Conservation (phyloP, 2,797 vertebrate genomes). For the Arvicola amphibius region DNA sequence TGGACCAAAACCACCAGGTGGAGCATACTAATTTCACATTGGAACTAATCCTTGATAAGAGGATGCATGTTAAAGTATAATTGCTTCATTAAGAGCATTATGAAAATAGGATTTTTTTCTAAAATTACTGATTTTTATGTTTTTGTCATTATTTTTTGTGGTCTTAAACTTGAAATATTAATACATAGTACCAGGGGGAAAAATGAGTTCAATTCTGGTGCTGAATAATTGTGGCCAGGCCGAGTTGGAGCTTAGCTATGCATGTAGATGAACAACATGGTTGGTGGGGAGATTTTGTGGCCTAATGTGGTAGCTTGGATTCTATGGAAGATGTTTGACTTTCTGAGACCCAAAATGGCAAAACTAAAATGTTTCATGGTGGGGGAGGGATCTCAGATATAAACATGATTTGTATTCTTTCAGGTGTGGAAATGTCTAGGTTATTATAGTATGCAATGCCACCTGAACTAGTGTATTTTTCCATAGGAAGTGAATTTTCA, state of each 20-base stretch:
- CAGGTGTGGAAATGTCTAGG: slow-evolving; percentile 21
- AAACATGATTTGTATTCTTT: slow-evolving; percentile 41
- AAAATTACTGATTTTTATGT: slow-evolving; percentile 40
- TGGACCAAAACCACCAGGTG: slow-evolving; percentile 61
- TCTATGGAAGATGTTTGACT: slow-evolving; percentile 23
- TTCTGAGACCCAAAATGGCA: slow-evolving; percentile 32
- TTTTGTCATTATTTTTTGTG: slow-evolving; percentile 54
- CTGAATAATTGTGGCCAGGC: slow-evolving; percentile 52
- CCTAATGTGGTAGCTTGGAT: slow-evolving; percentile 38
- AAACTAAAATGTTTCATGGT: neutral
- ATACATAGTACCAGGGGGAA: neutral
- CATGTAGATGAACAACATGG: slow-evolving; percentile 41
- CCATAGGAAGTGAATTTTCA: neutral
- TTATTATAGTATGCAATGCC: slow-evolving; percentile 10
- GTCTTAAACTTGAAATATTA: slow-evolving; percentile 50
- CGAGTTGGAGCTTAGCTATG: slow-evolving; percentile 41
- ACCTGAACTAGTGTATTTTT: slow-evolving; percentile 37
- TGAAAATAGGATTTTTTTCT: slow-evolving; percentile 57
- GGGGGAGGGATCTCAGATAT: neutral
- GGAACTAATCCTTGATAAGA: slow-evolving; percentile 60
- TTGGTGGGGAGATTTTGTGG: slow-evolving; percentile 1
- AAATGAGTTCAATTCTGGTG: slow-evolving; percentile 1
- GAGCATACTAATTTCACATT: slow-evolving; percentile 68
- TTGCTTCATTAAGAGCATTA: slow-evolving; percentile 51
- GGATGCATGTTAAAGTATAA: slow-evolving; percentile 38